Conservation (phyloP, 2,888 invertebrate genomes). For the Aphrophora alni region DNA sequence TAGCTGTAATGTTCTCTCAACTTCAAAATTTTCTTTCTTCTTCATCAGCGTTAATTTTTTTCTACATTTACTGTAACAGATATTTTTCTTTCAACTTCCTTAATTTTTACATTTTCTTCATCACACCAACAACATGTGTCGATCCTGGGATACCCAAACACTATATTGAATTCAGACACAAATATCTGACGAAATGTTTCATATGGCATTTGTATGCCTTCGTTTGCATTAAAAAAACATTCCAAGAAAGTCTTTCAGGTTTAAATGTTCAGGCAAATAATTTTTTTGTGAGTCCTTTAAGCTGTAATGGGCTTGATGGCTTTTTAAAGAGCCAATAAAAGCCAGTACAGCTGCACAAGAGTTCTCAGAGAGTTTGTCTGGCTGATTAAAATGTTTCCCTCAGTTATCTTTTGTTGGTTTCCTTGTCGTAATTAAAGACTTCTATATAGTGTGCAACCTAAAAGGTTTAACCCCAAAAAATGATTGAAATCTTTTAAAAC, state of each 20-base stretch:
- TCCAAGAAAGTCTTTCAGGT: neutral
- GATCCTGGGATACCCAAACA: slow-evolving; percentile 20
- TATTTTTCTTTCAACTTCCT: slow-evolving; percentile 9
- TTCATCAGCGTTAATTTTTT: neutral
- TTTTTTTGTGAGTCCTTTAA: slow-evolving; percentile 15
- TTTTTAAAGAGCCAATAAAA: slow-evolving; percentile 1
- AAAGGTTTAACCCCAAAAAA: slow-evolving; percentile 27
- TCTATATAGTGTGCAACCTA: slow-evolving; percentile 13
- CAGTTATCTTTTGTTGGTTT: neutral
- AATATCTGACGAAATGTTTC: slow-evolving; percentile 27
- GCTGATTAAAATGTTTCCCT: slow-evolving; percentile 15
- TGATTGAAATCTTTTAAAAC: neutral
- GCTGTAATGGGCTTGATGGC: neutral
- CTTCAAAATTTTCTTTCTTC: neutral
- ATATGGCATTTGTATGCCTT: slow-evolving; percentile 19
- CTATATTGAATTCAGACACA: slow-evolving; percentile 23
- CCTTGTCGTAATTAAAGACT: no score
- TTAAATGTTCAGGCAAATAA: slow-evolving; percentile 19
- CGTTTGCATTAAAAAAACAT: slow-evolving; percentile 6
- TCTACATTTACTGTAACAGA: neutral
- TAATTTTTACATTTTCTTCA: slow-evolving; percentile 22
- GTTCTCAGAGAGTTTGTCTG: neutral
- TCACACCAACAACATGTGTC: slow-evolving; percentile 25
- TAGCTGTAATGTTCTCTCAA: neutral
- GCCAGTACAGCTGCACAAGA: neutral